Percentiles rank a stretch among this genome's conserved stretches.
Evolutionary conservation across 2,888 invertebrate genomes (phyloP).

Genomic region (Teinopalpus imperialis): DNA sequence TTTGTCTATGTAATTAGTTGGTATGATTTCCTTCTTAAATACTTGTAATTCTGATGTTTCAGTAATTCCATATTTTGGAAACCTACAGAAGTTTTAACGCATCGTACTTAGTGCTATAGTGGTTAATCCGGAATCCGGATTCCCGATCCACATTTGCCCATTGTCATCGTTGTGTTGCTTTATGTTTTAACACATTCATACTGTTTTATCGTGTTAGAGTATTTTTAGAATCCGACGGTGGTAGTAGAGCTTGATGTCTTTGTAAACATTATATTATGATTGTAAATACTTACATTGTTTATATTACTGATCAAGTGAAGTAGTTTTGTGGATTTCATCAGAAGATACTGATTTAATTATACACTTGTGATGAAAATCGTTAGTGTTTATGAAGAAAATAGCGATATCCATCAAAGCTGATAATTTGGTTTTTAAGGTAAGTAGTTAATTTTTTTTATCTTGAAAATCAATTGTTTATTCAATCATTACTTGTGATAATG

Average conservation of each 20-base stretch:
- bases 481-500: too few species aligned
- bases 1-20: constrained; percentile 14
- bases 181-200: constrained; percentile 69
- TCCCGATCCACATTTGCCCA: constrained; percentile 58
- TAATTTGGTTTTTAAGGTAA: constrained; percentile 66
- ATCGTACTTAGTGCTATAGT: constrained; percentile 39
- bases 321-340: constrained; percentile 39
- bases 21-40: constrained; percentile 10
- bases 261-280: constrained; percentile 57
- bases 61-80: constrained; percentile 4
- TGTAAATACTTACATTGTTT: constrained; percentile 39
- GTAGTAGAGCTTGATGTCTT: constrained; percentile 60
- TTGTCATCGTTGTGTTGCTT: constrained; percentile 68
- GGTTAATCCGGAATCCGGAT: constrained; percentile 68
- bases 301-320: constrained; percentile 39
- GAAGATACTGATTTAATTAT: constrained; percentile 31
- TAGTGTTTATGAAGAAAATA: constrained; percentile 54
- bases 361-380: constrained; percentile 47
- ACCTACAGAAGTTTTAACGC: background rate
- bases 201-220: constrained; percentile 73
- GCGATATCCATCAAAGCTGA: constrained; percentile 41
- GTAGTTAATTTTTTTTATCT: constrained; percentile 34
- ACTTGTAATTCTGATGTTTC: constrained; percentile 13
- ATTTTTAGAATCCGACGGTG: constrained; percentile 74
- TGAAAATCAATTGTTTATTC: too few species aligned